phyloP scores from a whole-genome alignment of 2,113 vertebrate genomes.

The Ailurus styani region DNA sequence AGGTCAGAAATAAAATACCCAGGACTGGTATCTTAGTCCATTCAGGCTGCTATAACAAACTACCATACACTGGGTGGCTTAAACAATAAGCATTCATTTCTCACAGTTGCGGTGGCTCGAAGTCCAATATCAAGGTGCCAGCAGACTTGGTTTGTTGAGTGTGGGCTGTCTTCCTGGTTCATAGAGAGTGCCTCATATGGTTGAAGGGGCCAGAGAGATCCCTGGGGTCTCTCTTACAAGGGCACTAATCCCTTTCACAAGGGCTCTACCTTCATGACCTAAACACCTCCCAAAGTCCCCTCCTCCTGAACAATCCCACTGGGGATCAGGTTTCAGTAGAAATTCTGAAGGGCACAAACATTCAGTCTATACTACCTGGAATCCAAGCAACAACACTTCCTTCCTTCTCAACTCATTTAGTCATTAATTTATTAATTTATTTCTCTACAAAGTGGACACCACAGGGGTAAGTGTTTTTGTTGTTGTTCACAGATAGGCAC shows the following conservation, averaged over 20 bases:
- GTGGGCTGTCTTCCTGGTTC: neutral
- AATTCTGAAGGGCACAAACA: neutral
- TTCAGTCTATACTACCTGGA: neutral
- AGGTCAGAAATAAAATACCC: neutral
- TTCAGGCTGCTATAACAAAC: neutral
- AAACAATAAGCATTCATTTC: neutral
- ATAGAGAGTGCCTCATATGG: neutral
- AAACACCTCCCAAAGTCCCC: neutral
- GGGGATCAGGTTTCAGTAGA: neutral
- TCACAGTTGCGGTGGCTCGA: neutral
- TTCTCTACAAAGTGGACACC: neutral
- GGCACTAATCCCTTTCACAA: neutral
- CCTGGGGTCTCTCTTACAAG: neutral
- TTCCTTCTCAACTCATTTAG: neutral
- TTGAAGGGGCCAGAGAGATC: neutral
- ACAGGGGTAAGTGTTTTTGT: neutral
- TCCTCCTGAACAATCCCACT: neutral
- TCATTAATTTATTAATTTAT: neutral
- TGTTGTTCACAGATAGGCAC: neutral
- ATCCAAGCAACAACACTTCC: neutral
- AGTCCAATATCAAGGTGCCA: neutral
- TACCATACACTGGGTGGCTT: neutral
- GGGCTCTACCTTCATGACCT: neutral
- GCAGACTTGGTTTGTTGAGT: neutral
- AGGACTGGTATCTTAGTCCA: neutral